A percentile compares a stretch with the other conserved stretches of the same genome.
Conservation (phyloP, 2,888 invertebrate species). For the Scaptomyza flava region DNA sequence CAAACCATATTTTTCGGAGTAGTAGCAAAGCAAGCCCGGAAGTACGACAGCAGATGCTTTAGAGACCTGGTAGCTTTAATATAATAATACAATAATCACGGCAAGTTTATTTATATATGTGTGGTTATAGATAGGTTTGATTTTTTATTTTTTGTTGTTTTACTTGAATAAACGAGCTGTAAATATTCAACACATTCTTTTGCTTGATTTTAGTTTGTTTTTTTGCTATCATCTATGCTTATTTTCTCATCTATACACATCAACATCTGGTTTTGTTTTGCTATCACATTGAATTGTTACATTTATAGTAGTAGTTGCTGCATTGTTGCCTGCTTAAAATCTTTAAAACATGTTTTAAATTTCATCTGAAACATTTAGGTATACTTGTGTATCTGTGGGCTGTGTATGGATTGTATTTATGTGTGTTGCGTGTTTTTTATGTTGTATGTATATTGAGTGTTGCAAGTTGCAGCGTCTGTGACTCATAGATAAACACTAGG, state of each 20-base stretch:
- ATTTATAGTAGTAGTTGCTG: slow-evolving; percentile 83
- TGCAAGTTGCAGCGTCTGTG: slow-evolving; percentile 23
- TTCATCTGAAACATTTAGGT: slow-evolving; percentile 76
- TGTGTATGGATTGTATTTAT: slow-evolving; percentile 38
- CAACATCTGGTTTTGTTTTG: slow-evolving; percentile 81
- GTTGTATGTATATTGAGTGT: slow-evolving; percentile 28
- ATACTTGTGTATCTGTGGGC: slow-evolving; percentile 49
- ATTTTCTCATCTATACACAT: slow-evolving; percentile 72
- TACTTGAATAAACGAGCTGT: slow-evolving; percentile 78
- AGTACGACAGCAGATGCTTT: slow-evolving; percentile 15
- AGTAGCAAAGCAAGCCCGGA: background rate
- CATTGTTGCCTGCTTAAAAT: slow-evolving; percentile 72
- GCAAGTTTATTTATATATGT: slow-evolving; percentile 74
- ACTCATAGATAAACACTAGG: slow-evolving; percentile 38
- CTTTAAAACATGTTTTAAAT: slow-evolving; percentile 76
- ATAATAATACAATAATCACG: slow-evolving; percentile 69
- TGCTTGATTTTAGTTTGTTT: slow-evolving; percentile 47
- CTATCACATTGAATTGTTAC: slow-evolving; percentile 84
- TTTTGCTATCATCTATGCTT: slow-evolving; percentile 68
- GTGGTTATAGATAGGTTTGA: slow-evolving; percentile 74
- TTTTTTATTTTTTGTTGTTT: slow-evolving; percentile 59
- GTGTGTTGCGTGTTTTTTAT: slow-evolving; percentile 31
- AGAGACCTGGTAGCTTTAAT: slow-evolving; percentile 14
- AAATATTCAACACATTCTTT: slow-evolving; percentile 79
- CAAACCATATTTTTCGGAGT: background rate